A percentile compares a stretch with the other conserved stretches of the same genome.
phyloP scores from a whole-genome alignment of 2,888 invertebrate genomes.

The Caenorhabditis sp. region DNA sequence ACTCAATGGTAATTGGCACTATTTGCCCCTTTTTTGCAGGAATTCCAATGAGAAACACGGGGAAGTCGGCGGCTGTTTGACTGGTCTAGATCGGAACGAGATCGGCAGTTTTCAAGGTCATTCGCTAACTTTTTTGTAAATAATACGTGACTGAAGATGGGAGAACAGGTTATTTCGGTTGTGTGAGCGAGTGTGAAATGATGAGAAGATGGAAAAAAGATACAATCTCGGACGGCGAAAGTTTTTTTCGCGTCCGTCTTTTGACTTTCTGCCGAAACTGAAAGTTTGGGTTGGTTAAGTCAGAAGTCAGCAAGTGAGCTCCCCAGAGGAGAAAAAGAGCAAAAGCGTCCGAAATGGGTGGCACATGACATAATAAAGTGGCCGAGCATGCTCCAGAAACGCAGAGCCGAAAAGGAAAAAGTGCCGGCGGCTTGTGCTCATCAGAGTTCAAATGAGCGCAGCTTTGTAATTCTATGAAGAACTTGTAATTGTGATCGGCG shows the following conservation, averaged over 20 bases:
- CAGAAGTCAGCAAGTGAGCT: too few relatives aligned
- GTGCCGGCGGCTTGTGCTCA: not conserved
- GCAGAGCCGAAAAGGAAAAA: not conserved
- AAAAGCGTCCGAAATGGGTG: not conserved
- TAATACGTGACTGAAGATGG: conserved; percentile 20
- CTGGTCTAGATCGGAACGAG: conserved; percentile 21
- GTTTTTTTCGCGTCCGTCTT: too few relatives aligned
- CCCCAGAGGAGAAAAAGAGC: conserved; percentile 1
- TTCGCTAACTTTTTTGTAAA: conserved; percentile 43
- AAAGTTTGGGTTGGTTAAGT: too few relatives aligned
- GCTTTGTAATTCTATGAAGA: too few relatives aligned
- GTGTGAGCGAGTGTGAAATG: not conserved
- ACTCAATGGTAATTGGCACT: conserved; percentile 6
- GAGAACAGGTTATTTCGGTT: conserved; percentile 37
- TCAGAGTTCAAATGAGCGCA: too few relatives aligned
- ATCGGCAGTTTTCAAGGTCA: conserved; percentile 45
- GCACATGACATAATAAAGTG: conserved; percentile 48
- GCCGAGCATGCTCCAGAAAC: conserved; percentile 7
- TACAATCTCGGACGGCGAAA: conserved; percentile 39
- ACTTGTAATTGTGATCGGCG: too few relatives aligned
- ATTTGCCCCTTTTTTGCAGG: too few relatives aligned
- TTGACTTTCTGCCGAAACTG: too few relatives aligned
- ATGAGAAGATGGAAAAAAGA: conserved; percentile 24
- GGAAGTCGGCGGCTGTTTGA: too few relatives aligned
- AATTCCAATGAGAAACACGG: too few relatives aligned